Conservation (phyloP, 2,797 vertebrate genomes). For the Alcedo atthis region DNA sequence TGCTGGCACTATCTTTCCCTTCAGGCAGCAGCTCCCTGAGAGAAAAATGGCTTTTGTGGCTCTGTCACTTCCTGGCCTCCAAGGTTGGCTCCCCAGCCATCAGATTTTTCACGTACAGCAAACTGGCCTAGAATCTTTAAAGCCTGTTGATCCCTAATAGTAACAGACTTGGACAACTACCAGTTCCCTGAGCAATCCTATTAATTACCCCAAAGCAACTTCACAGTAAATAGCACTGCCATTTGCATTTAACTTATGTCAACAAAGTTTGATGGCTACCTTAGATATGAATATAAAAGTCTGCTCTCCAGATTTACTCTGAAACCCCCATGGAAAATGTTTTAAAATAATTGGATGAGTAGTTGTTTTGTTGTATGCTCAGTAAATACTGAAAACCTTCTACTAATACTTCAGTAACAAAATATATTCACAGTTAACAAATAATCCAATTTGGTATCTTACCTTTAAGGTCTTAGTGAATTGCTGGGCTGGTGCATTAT, state of each 20-base stretch:
- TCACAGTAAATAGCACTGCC: neutral
- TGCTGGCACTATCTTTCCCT: neutral
- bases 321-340: neutral
- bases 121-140: neutral
- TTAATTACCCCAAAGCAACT: neutral
- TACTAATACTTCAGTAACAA: neutral
- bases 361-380: neutral
- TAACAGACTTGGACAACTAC: neutral
- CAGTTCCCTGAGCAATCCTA: neutral
- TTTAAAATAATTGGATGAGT: neutral
- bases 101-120: neutral
- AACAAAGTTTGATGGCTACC: neutral
- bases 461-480: neutral
- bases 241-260: neutral
- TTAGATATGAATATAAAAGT: neutral
- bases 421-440: neutral
- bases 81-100: neutral
- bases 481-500: rapidly evolving
- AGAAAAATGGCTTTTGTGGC: neutral
- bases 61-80: neutral
- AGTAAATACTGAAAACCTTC: neutral
- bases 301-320: neutral
- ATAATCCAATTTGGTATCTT: neutral
- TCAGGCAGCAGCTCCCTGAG: neutral
- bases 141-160: neutral